Percentiles rank a stretch among this genome's conserved stretches.
phyloP scores from a whole-genome alignment of 2,113 vertebrate species.

The Channa argus region DNA sequence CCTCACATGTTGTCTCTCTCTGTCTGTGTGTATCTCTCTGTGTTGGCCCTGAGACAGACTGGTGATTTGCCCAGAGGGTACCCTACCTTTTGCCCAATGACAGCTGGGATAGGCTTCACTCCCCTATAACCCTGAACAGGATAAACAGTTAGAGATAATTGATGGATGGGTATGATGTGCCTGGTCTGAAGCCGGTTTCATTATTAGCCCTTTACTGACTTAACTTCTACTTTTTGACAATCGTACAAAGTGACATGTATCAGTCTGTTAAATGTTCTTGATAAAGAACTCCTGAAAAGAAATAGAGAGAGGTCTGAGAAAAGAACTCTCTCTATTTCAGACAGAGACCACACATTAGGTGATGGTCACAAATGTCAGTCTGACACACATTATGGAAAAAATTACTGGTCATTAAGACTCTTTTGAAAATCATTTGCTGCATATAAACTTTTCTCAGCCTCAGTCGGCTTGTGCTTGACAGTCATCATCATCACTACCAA shows the following conservation, averaged over 20 bases:
- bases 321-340: background rate
- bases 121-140: no score
- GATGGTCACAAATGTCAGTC: slow-evolving; percentile 35
- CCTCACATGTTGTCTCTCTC: no score
- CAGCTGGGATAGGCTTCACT: no score
- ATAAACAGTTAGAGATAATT: no score
- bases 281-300: background rate
- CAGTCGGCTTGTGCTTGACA: slow-evolving; percentile 39
- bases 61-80: no score
- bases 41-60: no score
- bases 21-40: no score
- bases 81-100: no score
- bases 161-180: no score
- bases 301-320: background rate
- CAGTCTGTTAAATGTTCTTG: background rate
- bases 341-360: slow-evolving; percentile 7
- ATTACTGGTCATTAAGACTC: slow-evolving; percentile 44
- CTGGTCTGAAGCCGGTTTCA: no score
- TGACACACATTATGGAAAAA: slow-evolving; percentile 37
- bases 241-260: background rate
- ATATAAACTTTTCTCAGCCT: slow-evolving; percentile 28
- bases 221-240: no score
- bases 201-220: no score
- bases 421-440: slow-evolving; percentile 45
- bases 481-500: slow-evolving; percentile 38